Percentiles rank a stretch among this genome's conserved stretches.
These are phyloP conservation scores for Tupiocoris notatus DNA, from an alignment of 2,888 invertebrate genomes.

Conservation along the genomic window DNA sequence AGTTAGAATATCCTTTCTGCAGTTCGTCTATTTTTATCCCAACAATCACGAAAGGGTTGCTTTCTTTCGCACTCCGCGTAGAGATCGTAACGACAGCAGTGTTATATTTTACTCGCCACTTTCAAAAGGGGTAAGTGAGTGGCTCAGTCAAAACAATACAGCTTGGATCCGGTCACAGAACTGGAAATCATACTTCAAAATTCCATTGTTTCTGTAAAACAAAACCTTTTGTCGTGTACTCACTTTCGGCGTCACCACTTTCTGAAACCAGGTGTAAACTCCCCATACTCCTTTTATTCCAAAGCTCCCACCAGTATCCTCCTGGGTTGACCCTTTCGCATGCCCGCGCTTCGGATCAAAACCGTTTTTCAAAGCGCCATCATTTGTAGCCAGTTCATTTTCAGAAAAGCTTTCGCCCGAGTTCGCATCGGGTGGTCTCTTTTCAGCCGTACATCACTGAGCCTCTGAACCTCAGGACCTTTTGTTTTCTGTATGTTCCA, in stretches of 20 bases:
- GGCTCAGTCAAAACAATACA: background rate
- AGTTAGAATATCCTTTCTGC: no score
- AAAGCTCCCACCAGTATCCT: no score
- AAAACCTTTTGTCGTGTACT: background rate
- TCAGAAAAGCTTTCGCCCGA: slow-evolving; percentile 27
- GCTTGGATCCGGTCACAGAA: background rate
- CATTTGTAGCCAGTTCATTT: slow-evolving; percentile 32
- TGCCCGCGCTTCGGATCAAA: background rate
- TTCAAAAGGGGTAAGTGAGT: background rate
- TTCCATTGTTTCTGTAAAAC: background rate
- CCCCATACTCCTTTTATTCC: background rate
- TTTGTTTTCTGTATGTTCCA: background rate
- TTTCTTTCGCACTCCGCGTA: no score
- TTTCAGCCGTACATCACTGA: background rate
- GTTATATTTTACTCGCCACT: background rate
- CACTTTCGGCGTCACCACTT: background rate
- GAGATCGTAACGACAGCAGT: no score
- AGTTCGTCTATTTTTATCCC: no score
- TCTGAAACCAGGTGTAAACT: background rate
- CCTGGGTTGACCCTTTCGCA: background rate
- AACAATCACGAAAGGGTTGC: no score
- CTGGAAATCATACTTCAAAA: background rate
- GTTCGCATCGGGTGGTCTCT: background rate
- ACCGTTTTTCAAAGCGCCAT: slow-evolving; percentile 25
- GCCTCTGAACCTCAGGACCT: background rate